Percentiles rank a stretch among this genome's conserved stretches.
Evolutionary conservation across 2,113 vertebrate species (phyloP).

Genomic region (Halcyon senegalensis): DNA sequence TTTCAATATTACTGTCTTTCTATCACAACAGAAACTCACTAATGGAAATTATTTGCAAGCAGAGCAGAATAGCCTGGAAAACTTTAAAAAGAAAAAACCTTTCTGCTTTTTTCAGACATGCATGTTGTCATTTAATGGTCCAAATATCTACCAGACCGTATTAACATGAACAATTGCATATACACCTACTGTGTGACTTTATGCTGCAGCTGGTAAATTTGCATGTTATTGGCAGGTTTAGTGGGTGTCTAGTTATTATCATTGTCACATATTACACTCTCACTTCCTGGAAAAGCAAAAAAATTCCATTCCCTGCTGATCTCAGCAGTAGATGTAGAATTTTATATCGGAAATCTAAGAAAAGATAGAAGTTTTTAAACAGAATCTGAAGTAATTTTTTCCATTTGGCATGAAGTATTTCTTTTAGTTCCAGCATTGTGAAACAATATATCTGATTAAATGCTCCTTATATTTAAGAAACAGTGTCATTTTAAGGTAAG

Average conservation of each 20-base stretch:
- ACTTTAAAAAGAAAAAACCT: not conserved
- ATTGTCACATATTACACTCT: not conserved
- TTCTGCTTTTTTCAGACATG: not conserved
- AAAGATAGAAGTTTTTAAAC: not conserved
- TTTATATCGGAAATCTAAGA: not conserved
- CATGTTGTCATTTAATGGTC: not conserved
- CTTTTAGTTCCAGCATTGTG: not conserved
- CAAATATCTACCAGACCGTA: accelerated
- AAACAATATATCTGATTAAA: not conserved
- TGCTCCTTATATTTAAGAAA: not conserved
- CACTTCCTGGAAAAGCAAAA: not conserved
- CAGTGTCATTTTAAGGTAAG: not conserved
- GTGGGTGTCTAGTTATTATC: not conserved
- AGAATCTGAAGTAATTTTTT: not conserved
- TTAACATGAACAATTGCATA: not conserved
- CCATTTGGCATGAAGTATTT: not conserved
- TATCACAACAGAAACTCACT: not conserved
- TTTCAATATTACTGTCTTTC: not conserved
- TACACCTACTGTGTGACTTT: not conserved
- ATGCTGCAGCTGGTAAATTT: not conserved
- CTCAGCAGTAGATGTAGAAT: not conserved
- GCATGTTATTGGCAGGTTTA: not conserved
- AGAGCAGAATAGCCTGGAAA: not conserved
- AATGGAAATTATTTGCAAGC: not conserved
- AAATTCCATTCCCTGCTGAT: not conserved